Base-by-base conservation (phyloP, 1,140 invertebrate species). In the Oedothorax gibbosus region DNA sequence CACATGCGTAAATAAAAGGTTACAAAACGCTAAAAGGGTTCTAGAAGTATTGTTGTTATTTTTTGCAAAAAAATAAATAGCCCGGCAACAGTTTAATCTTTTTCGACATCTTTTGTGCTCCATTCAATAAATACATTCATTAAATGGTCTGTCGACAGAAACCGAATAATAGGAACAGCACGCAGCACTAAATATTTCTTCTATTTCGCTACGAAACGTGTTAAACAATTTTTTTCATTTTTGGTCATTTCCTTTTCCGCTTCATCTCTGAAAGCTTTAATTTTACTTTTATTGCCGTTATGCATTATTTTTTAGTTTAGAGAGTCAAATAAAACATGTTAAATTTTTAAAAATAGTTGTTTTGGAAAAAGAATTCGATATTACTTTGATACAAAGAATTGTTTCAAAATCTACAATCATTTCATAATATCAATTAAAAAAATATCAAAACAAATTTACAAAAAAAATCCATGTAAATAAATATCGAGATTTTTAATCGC, bases 231-330 rank as follows among this genome's bases (percentile, higher is more conserved):
- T 21, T 12, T 75, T 75, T 57, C 72, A 75, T 57, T 15, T 53
- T 35, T 7, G 12, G 11, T 21, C 20, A 60, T 75, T 75, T 75
- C 72, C 72, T 57, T 57, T 75, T 75, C 72, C 72, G 72, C 50
- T 71, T 51, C 51, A 60, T 10, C 20, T 75, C 0, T 12, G 60
- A 62, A 10, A 15, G 14, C 11, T 62, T 62, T 62, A 62, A 14
- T 60, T 60, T 60, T 60, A 60, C n/a, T 14, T 60, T 60, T 60
- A 12, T 60, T 2, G 6, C 11, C 35, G n/a, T 60, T 60, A 60
- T 60, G 57, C 7, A 14, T n/a, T 60, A 2, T 14, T 60, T 60
- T 60, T 12, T 60, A 60, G n/a, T 60, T 64, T 14, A 7, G 20
- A 64, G 20, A 64, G 15, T 64, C 60, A 35, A 35, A 35, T 35